phyloP scores from a whole-genome alignment of 2,797 vertebrate genomes.

The Urocyon cinereoargenteus region DNA sequence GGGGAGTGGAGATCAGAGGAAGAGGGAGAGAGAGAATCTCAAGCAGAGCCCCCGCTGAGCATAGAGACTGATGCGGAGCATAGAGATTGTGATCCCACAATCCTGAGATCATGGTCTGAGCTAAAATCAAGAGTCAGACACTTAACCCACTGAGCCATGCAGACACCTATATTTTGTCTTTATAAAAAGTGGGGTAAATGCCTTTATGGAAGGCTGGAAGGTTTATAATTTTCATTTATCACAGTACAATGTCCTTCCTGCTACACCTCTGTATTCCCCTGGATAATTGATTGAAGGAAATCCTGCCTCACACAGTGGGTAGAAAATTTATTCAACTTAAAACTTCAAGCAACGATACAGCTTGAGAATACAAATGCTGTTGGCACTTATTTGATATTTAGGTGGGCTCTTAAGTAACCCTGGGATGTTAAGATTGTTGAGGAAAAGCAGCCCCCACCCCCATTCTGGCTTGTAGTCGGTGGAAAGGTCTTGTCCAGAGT shows the following conservation, averaged over 20 bases:
- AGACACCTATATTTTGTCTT: neutral
- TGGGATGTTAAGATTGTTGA: neutral
- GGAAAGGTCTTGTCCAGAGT: neutral
- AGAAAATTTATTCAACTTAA: slow-evolving; percentile 13
- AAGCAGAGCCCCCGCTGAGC: no score
- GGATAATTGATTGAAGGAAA: neutral
- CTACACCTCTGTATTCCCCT: neutral
- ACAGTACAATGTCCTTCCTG: slow-evolving; percentile 22
- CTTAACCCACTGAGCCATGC: no score
- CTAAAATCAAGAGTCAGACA: no score
- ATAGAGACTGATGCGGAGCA: no score
- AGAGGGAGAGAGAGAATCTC: neutral
- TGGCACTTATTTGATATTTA: slow-evolving; percentile 30
- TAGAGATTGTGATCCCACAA: no score
- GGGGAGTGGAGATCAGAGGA: neutral
- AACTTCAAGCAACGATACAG: slow-evolving; percentile 3
- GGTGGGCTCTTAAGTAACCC: neutral
- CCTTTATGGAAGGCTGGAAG: neutral
- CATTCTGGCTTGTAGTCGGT: neutral
- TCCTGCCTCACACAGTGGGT: neutral
- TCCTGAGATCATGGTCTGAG: no score
- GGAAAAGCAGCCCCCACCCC: neutral
- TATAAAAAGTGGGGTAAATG: neutral
- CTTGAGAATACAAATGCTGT: slow-evolving; percentile 49
- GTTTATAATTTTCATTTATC: slow-evolving; percentile 20